Percentiles rank a stretch among this genome's conserved stretches.
These are phyloP conservation scores for Drosophila ogumai DNA, from an alignment of 1,140 invertebrate species.

Conservation along the genomic window DNA sequence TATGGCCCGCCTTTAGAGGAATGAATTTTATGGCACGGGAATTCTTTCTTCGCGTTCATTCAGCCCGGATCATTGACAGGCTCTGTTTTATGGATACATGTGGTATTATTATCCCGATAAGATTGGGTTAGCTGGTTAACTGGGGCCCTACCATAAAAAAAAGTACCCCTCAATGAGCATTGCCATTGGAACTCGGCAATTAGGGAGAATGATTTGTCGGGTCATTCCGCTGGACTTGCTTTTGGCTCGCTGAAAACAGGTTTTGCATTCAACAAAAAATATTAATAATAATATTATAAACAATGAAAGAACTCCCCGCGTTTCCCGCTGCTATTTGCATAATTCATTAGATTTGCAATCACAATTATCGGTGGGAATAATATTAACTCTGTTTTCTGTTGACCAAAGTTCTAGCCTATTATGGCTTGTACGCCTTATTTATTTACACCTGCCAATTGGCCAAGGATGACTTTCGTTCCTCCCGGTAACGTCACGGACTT, in stretches of 20 bases:
- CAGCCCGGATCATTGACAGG: slow-evolving; percentile 36
- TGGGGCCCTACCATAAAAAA: background rate
- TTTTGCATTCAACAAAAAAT: background rate
- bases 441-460: slow-evolving; percentile 25
- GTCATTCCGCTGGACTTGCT: slow-evolving; percentile 5
- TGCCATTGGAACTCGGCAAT: slow-evolving; percentile 8
- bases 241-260: slow-evolving; percentile 6
- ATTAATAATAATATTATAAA: background rate
- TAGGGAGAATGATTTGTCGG: slow-evolving; percentile 16
- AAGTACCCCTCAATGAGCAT: background rate
- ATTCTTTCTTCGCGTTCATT: slow-evolving; percentile 23
- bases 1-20: slow-evolving; percentile 4
- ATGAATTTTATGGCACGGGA: slow-evolving; percentile 17
- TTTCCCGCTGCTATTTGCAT: slow-evolving; percentile 7
- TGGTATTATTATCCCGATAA: slow-evolving; percentile 10
- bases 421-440: background rate
- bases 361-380: slow-evolving; percentile 7
- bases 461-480: slow-evolving; percentile 34
- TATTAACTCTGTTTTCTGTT: background rate
- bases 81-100: slow-evolving; percentile 29
- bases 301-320: background rate
- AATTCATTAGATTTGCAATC: slow-evolving; percentile 5
- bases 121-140: slow-evolving; percentile 15
- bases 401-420: background rate
- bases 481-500: slow-evolving; percentile 20